Conservation (phyloP, 2,888 invertebrate species). For the Choristoneura rosaceana region DNA sequence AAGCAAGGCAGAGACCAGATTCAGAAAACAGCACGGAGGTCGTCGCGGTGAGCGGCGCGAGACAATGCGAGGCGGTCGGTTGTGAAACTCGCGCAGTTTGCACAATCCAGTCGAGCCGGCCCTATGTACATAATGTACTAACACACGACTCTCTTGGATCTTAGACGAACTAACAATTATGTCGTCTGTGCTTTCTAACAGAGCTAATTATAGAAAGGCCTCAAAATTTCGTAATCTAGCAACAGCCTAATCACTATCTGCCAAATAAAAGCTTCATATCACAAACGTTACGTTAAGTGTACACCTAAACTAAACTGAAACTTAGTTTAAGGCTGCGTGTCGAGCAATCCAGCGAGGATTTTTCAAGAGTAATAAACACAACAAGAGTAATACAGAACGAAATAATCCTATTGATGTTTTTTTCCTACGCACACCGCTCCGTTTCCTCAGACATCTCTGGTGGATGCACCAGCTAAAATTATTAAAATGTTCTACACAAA, state of each 20-base stretch:
- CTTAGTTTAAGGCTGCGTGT: too few relatives aligned
- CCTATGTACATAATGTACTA: constrained; percentile 23
- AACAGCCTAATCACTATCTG: not conserved
- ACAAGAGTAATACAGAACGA: too few relatives aligned
- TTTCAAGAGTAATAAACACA: too few relatives aligned
- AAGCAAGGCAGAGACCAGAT: constrained; percentile 42
- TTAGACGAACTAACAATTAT: constrained; percentile 17
- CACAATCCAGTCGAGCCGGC: constrained; percentile 64
- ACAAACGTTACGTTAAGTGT: too few relatives aligned
- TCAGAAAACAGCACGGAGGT: constrained; percentile 75
- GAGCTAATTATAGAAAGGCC: not conserved
- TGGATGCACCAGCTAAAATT: not conserved
- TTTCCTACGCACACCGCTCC: too few relatives aligned
- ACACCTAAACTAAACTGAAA: too few relatives aligned
- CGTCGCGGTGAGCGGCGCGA: constrained; percentile 82
- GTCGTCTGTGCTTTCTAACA: constrained; percentile 22
- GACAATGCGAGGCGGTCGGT: constrained; percentile 82
- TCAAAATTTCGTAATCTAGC: not conserved
- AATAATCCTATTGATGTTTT: too few relatives aligned
- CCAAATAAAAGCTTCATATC: not conserved
- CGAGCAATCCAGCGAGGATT: too few relatives aligned
- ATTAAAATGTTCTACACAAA: not conserved
- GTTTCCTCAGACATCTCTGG: too few relatives aligned
- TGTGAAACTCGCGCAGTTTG: constrained; percentile 80
- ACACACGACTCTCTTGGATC: constrained; percentile 7